phyloP scores from a whole-genome alignment of 2,888 invertebrate species.

The Hylaea fasciaria region DNA sequence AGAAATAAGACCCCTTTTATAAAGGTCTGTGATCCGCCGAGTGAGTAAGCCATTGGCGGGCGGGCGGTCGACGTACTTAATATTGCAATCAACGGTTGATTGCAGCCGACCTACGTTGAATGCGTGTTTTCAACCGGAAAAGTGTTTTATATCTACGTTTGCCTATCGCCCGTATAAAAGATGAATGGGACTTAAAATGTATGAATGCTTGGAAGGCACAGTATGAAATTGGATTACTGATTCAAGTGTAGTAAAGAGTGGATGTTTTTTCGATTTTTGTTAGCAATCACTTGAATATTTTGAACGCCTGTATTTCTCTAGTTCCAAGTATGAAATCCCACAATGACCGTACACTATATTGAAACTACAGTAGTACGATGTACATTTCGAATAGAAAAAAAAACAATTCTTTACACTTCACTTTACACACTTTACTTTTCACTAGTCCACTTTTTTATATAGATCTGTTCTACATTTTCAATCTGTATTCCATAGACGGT shows the following conservation, averaged over 20 bases:
- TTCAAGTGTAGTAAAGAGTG: neutral
- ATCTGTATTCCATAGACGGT: slow-evolving; percentile 9
- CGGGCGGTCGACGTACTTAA: slow-evolving; percentile 2
- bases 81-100: slow-evolving; percentile 17
- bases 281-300: neutral
- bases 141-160: slow-evolving; percentile 4
- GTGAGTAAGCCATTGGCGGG: slow-evolving; percentile 5
- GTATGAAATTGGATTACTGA: neutral
- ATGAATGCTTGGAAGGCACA: neutral
- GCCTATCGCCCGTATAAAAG: neutral
- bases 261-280: neutral
- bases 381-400: too few relatives aligned
- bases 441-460: too few relatives aligned
- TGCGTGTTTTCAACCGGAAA: slow-evolving; percentile 7
- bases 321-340: too few relatives aligned
- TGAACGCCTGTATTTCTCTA: too few relatives aligned
- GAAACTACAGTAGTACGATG: too few relatives aligned
- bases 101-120: slow-evolving; percentile 12
- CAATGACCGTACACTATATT: too few relatives aligned
- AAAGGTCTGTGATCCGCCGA: slow-evolving; percentile 8
- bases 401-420: too few relatives aligned
- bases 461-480: neutral
- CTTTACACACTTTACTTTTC: too few relatives aligned
- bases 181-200: slow-evolving; percentile 10
- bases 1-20: slow-evolving; percentile 19